Evolutionary conservation across 2,113 vertebrate species (phyloP).

Genomic region (Actenoides hombroni): DNA sequence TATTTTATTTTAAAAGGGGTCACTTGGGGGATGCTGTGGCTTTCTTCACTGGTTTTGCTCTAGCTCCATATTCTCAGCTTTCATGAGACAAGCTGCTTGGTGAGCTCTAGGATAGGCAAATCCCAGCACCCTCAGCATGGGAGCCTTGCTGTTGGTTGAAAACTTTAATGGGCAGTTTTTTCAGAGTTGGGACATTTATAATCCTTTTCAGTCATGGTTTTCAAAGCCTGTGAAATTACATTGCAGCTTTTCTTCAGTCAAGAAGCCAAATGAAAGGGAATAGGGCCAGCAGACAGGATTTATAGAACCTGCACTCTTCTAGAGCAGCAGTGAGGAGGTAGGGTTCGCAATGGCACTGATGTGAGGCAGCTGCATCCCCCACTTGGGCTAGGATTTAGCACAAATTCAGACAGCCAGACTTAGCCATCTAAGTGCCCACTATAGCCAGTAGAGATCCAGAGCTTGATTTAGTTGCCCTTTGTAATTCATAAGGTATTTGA

Average conservation of each 20-base stretch:
- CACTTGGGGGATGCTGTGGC: accelerated
- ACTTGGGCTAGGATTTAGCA: not conserved
- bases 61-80: not conserved
- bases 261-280: not conserved
- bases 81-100: not conserved
- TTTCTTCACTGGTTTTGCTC: not conserved
- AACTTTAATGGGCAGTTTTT: not conserved
- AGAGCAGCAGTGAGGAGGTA: not conserved
- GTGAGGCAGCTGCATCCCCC: not conserved
- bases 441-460: not conserved
- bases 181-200: not conserved
- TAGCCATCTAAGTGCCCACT: not conserved
- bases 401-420: not conserved
- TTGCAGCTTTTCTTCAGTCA: not conserved
- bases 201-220: not conserved
- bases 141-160: not conserved
- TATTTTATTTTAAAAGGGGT: not conserved
- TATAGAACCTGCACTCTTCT: not conserved
- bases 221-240: not conserved
- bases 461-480: constrained; percentile 32
- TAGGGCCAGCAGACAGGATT: not conserved
- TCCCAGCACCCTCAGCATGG: not conserved
- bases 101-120: not conserved
- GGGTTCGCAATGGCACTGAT: not conserved
- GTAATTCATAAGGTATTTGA: constrained; percentile 35